phyloP scores from a whole-genome alignment of 2,888 invertebrate genomes.

The Aphelenchoides bicaudatus region DNA sequence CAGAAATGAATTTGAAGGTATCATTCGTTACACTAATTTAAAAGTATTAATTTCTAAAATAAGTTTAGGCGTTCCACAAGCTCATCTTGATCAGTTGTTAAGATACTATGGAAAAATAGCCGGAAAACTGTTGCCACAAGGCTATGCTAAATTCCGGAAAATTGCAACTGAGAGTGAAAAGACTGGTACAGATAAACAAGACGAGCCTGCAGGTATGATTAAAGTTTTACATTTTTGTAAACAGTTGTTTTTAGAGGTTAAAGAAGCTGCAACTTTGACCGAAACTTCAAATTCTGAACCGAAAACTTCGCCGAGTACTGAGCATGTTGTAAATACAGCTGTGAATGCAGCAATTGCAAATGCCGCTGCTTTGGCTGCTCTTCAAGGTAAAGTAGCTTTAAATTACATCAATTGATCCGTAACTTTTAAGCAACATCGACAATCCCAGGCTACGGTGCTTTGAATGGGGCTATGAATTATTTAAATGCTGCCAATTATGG shows the following conservation, averaged over 20 bases:
- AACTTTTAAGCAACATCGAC: background rate
- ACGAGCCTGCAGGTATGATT: background rate
- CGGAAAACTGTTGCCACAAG: slow-evolving; percentile 11
- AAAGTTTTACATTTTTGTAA: background rate
- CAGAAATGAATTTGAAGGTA: background rate
- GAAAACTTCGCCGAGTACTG: background rate
- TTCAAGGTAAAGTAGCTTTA: background rate
- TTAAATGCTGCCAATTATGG: slow-evolving; percentile 7
- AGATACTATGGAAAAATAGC: slow-evolving; percentile 11
- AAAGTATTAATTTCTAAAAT: slow-evolving; percentile 2
- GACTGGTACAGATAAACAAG: background rate
- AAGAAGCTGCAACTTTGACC: background rate
- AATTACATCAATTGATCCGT: too few species aligned
- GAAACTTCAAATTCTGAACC: background rate
- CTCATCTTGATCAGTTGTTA: slow-evolving; percentile 12
- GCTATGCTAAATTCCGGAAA: slow-evolving; percentile 15
- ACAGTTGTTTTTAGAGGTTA: background rate
- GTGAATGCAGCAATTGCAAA: slow-evolving; percentile 1
- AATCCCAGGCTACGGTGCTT: slow-evolving; percentile 12
- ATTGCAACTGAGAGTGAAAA: slow-evolving; percentile 9
- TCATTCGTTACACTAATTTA: background rate
- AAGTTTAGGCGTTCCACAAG: slow-evolving; percentile 13
- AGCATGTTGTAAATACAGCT: background rate
- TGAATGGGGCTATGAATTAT: slow-evolving; percentile 16
- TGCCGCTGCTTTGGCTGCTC: slow-evolving; percentile 2